Conservation (phyloP, 2,888 invertebrate genomes). For the Nesidiocoris tenuis region DNA sequence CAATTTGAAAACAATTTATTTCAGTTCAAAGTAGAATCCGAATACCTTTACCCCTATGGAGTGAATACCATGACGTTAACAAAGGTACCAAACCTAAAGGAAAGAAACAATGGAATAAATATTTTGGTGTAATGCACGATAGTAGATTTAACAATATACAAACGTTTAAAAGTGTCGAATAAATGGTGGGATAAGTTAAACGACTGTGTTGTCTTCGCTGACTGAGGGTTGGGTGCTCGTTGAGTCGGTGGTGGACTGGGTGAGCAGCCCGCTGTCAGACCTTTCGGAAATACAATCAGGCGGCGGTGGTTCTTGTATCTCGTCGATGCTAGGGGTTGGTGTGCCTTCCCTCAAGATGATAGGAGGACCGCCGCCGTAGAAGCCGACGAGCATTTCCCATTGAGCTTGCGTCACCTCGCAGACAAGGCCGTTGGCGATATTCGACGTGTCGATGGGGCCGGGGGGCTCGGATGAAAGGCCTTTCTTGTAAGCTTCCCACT, state of each 20-base stretch:
- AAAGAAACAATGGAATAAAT: background rate
- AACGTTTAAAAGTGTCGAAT: too few relatives aligned
- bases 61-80: too few relatives aligned
- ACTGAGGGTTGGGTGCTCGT: slow-evolving; percentile 17
- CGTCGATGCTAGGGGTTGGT: background rate
- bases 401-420: slow-evolving; percentile 19
- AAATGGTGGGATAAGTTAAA: background rate
- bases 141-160: background rate
- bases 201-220: slow-evolving; percentile 17
- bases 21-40: too few relatives aligned
- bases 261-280: slow-evolving; percentile 23
- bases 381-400: slow-evolving; percentile 27
- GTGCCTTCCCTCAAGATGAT: slow-evolving; percentile 17
- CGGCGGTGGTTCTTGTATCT: background rate
- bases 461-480: slow-evolving; percentile 76
- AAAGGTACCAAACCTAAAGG: too few relatives aligned
- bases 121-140: background rate
- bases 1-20: too few relatives aligned
- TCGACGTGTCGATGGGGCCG: slow-evolving; percentile 73
- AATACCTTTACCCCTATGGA: too few relatives aligned
- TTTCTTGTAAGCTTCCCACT: slow-evolving; percentile 88
- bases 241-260: background rate
- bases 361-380: slow-evolving; percentile 37
- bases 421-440: background rate
- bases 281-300: slow-evolving; percentile 10